Base-by-base conservation (phyloP, 2,888 invertebrate species). In the Shargacucullia verbasci region DNA sequence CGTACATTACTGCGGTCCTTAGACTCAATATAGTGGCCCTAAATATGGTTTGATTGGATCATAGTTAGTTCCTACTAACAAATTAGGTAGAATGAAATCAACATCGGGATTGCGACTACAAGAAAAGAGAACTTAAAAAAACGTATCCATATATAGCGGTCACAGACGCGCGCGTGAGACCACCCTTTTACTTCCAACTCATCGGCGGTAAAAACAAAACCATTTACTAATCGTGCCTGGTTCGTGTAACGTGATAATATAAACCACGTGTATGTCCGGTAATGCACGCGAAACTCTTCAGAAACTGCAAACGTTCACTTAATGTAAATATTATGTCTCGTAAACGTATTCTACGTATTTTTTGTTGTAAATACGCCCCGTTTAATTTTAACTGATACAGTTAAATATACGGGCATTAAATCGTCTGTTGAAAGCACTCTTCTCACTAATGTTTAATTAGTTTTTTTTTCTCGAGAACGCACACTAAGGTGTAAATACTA, bases 21-120 rank as follows among this genome's bases (percentile, higher is more conserved):
- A 65, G 15, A 13, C 40, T 41, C 34, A 49, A 49, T 38, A 49
- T 31, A 39, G 52, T 13, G 38, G 25, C 38, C 15, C 34, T 46
- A 29, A 45, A 53, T 53, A 53, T 31, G 48, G 53, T 11, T 11
- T 41, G 37, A 53, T 59, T 14, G 43, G 31, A 29, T 41, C 13
- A 34, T 7, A 34, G 45, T 66, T 45, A 35, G 45, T 50, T 63
- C 59, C 46, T 63, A 11, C 9, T 15, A 0, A 12, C 46, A 13
- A 6, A 38, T 50, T 66, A 27, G 67, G 66, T 3, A 38, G 50
- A 63, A 66, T 63, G 49, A 43, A 29, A 31, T 15, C 45, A 27
- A 35, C 31, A 27, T 47, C 13, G 15, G n/a, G 14, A 39, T n/a
- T 27, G 41, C 13, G 6, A 38, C 25, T 25, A 35, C 14, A 33